Conservation (phyloP, 23 tunicate genomes). For the Styela plicata region DNA sequence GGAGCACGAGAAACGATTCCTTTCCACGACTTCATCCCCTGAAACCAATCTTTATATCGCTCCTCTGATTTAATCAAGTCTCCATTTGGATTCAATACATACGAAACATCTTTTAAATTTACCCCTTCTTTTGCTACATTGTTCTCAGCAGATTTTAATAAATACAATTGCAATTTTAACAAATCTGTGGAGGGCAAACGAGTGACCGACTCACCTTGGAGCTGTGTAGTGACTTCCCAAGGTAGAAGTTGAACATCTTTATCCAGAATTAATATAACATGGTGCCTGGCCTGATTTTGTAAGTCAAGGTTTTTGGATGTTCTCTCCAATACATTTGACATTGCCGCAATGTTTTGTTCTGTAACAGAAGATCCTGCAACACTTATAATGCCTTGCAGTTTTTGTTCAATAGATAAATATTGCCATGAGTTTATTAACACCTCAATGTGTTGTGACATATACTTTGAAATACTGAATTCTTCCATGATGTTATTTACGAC, state of each 20-base stretch:
- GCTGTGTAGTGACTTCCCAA: slow-evolving; percentile 45
- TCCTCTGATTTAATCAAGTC: slow-evolving; percentile 62
- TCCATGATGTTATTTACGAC: neutral
- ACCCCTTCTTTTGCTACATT: slow-evolving; percentile 22
- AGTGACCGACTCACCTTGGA: slow-evolving; percentile 56
- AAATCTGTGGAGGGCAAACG: slow-evolving; percentile 67
- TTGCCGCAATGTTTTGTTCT: neutral
- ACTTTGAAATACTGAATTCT: neutral
- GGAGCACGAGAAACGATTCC: slow-evolving; percentile 62
- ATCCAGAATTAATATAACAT: slow-evolving; percentile 76
- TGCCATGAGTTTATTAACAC: slow-evolving; percentile 32
- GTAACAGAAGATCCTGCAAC: neutral
- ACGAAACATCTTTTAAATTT: slow-evolving; percentile 47
- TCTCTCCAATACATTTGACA: neutral
- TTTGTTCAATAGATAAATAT: slow-evolving; percentile 32
- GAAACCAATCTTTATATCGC: slow-evolving; percentile 71
- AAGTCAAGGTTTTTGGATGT: neutral
- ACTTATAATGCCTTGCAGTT: slow-evolving; percentile 1
- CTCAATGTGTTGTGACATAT: neutral
- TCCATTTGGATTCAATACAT: slow-evolving; percentile 77
- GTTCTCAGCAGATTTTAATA: slow-evolving; percentile 14
- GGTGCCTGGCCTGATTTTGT: slow-evolving; percentile 24
- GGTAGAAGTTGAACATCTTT: slow-evolving; percentile 61
- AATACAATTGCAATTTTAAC: slow-evolving; percentile 39
- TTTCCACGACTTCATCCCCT: slow-evolving; percentile 55